Evolutionary conservation across 2,113 vertebrate genomes (phyloP), one percentile per base, ranked within the genome.

Genomic region (Amblyopsis rosae): DNA sequence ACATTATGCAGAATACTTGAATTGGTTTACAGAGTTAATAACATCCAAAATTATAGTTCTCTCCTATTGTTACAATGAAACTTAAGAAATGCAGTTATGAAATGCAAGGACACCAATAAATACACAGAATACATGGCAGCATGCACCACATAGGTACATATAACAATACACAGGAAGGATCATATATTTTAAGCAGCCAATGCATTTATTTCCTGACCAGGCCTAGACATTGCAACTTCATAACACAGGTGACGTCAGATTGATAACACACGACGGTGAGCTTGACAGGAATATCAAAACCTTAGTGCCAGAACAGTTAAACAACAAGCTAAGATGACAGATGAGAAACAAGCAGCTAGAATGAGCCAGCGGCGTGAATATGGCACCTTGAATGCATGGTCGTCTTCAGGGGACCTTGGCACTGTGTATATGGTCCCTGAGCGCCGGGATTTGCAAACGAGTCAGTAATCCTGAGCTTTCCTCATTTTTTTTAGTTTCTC

Each of bases 401-500:
- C 76, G 49, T 60, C 12, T 35, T 85, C 76, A 0, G 17, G 45
- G 1, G 61, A n/a, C 15, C 49, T 88, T 89, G 88, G 86, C 88
- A 88, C 82, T 49, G 76, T 75, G 61, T 84, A 67, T 0, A 70
- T 69, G 49, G 81, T 72, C 68, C 67, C 80, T 3, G 63, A 73
- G 69, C 73, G 15, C 48, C 33, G 75, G 11, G 76, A 79, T 69
- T 77, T 76, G 65, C 68, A 65, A 11, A 72, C 61, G 26, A 70
- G 70, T 79, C 87, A 92, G 69, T 83, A 87, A 9, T 90, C 76
- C 49, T 73, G 74, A 26, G 54, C 70, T 68, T 88, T 91, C 70
- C 71, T 89, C 48, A 82, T 79, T 78, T 86, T 92, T 81, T 82
- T 90, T 6, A 87, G 65, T 67, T 86, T 93, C 50, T 94, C 91